These are phyloP conservation scores for Helicoverpa zea DNA, from an alignment of 1,140 invertebrate species.

Conservation along the genomic window DNA sequence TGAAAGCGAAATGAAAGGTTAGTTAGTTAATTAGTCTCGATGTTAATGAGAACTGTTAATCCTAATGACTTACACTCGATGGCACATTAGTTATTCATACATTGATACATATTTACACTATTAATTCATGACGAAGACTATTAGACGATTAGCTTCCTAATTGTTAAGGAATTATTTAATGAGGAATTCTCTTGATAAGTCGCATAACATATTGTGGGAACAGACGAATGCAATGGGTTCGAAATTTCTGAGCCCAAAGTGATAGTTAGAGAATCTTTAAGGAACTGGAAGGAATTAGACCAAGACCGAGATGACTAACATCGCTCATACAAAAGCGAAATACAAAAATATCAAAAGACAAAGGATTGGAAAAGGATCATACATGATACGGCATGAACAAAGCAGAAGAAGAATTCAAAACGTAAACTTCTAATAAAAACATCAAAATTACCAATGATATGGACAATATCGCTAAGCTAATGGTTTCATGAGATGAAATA, in stretches of 20 bases:
- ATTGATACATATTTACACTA: neutral
- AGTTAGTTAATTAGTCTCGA: too few relatives aligned
- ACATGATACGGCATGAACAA: slow-evolving; percentile 54
- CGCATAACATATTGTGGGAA: neutral
- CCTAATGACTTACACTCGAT: neutral
- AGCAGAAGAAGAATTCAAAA: slow-evolving; percentile 50
- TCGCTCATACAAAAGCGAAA: slow-evolving; percentile 24
- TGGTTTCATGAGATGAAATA: slow-evolving; percentile 54
- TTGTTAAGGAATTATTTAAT: too few relatives aligned
- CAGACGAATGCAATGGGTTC: neutral
- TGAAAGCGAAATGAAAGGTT: too few relatives aligned
- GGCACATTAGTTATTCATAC: neutral
- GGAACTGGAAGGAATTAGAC: neutral
- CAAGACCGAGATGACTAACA: slow-evolving; percentile 10
- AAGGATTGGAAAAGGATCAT: slow-evolving; percentile 49
- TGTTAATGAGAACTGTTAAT: too few relatives aligned
- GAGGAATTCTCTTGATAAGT: too few relatives aligned
- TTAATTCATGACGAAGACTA: slow-evolving; percentile 30
- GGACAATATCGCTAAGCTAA: slow-evolving; percentile 48
- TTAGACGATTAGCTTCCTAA: neutral
- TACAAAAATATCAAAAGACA: slow-evolving; percentile 22
- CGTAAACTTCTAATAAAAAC: slow-evolving; percentile 37
- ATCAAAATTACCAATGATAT: slow-evolving; percentile 45
- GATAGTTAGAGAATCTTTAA: neutral
- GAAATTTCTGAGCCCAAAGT: neutral